Conservation (phyloP, 2,113 vertebrate species). For the Entosphenus tridentatus region DNA sequence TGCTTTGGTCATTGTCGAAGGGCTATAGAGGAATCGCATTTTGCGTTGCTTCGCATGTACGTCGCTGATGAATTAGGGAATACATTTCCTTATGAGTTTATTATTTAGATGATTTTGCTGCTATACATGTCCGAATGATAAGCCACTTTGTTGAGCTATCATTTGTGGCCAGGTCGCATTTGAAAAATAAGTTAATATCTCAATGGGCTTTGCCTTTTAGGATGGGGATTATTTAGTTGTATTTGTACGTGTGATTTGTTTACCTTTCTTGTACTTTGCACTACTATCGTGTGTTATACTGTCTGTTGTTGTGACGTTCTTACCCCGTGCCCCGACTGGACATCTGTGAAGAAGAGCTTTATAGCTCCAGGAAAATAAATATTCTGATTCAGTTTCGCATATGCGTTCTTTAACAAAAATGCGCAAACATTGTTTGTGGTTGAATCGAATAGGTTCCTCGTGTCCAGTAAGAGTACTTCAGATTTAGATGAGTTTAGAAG, state of each 20-base stretch:
- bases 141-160: neutral
- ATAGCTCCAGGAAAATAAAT: too few species aligned
- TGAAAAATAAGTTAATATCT: neutral
- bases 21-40: neutral
- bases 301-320: too few species aligned
- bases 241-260: neutral
- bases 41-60: neutral
- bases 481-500: too few species aligned
- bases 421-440: too few species aligned
- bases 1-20: neutral
- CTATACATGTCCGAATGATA: too few species aligned
- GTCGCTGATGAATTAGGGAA: neutral
- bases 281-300: neutral
- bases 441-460: too few species aligned
- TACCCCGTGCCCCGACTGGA: too few species aligned
- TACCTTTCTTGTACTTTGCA: neutral
- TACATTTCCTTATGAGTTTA: neutral
- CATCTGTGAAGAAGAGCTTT: too few species aligned
- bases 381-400: too few species aligned
- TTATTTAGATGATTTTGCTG: neutral
- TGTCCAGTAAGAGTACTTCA: too few species aligned
- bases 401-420: too few species aligned
- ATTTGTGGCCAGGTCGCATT: neutral
- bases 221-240: neutral
- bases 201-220: neutral